A percentile compares a stretch with the other conserved stretches of the same genome.
Conservation (phyloP, 2,113 vertebrate genomes). For the Ursus arctos region DNA sequence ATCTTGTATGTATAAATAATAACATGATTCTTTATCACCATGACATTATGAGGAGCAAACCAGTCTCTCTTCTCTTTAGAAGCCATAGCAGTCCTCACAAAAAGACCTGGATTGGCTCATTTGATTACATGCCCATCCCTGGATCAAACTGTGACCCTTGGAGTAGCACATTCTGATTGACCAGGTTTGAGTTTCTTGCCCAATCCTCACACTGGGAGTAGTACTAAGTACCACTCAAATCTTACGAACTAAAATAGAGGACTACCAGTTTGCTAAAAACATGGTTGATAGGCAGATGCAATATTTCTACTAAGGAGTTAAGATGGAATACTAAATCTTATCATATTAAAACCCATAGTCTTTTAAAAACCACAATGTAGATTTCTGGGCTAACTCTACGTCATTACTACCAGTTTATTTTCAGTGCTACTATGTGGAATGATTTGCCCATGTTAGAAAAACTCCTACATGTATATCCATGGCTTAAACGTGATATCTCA, state of each 20-base stretch:
- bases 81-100: neutral
- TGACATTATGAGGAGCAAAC: neutral
- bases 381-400: neutral
- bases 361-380: neutral
- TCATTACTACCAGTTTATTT: neutral
- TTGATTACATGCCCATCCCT: neutral
- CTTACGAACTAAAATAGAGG: neutral
- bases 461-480: neutral
- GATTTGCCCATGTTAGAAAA: neutral
- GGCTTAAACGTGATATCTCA: neutral
- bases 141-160: neutral
- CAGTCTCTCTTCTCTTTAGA: neutral
- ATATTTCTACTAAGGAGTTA: neutral
- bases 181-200: neutral
- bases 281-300: neutral
- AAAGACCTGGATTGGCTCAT: neutral
- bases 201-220: neutral
- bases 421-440: neutral
- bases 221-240: neutral
- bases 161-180: neutral
- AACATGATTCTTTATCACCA: neutral
- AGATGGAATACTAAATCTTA: neutral
- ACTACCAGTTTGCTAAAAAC: neutral
- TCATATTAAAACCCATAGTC: neutral
- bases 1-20: neutral